Base-by-base conservation (phyloP, 2,113 vertebrate genomes). In the Gasterosteus aculeatus region DNA sequence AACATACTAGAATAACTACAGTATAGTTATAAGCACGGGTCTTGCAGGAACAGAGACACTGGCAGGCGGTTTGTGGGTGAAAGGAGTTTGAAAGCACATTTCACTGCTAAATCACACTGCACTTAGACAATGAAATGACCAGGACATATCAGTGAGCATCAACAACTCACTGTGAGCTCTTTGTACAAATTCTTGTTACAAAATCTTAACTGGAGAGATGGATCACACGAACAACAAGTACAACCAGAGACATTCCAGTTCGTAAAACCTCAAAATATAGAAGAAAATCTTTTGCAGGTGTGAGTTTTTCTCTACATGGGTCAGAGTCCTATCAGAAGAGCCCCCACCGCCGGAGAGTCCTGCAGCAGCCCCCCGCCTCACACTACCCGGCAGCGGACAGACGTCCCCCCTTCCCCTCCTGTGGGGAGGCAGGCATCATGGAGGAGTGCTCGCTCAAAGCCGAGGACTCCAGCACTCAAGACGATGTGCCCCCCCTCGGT, bases 231-330 rank as follows among this genome's bases (percentile, higher is more conserved):
- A 22, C 10, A 5, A 26, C 6, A 29, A 26, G 29, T 26, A 8
- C 26, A 31, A 15, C 14, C 35, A 58, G 42, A 67, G 57, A 2
- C 38, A n/a, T 54, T 12, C 33, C 14, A 46, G 16, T 59, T 59
- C 16, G 7, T 22, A 38, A 49, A 19, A 14, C 31, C 11, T 18
- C 14, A 12, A 35, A 47, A 22, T 1, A 57, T 57, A 11, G 26
- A 54, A 54, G 26, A 1, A 67, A 2, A 0, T 69, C 29, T 75
- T 83, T 94, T 59, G n/a, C 77, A 98, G 97, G 96, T 95, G 93
- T 95, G 94, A 97, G 95, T 92, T 94, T 95, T 68, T 96, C 95
- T 95, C 95, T 97, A 94, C 95, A 97, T 97, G 96, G 96, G 96
- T 95, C 94, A 95, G 96, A 97, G 95, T 94, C 94, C 83, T 9